These are phyloP conservation scores for Melanotaenia maccullochi DNA, from an alignment of 2,797 vertebrate species.

Conservation along the genomic window DNA sequence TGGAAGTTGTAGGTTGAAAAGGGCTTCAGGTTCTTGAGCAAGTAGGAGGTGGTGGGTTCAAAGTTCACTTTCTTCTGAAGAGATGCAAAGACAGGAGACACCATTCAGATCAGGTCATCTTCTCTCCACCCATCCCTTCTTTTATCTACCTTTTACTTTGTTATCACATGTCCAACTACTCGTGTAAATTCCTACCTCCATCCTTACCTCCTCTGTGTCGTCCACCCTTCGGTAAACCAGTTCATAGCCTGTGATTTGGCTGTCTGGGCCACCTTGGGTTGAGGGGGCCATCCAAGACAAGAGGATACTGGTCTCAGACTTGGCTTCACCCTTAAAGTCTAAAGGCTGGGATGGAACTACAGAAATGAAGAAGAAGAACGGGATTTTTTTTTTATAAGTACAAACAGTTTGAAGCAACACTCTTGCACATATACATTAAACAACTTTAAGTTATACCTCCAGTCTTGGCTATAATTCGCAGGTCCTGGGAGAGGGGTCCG, in stretches of 20 bases:
- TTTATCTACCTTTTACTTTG: background rate
- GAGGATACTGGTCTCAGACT: slow-evolving; percentile 96
- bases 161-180: background rate
- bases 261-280: slow-evolving; percentile 87
- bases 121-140: background rate
- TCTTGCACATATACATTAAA: background rate
- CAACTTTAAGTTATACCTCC: slow-evolving; percentile 86
- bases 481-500: slow-evolving; percentile 95
- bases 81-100: slow-evolving; percentile 8
- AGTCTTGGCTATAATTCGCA: slow-evolving; percentile 98
- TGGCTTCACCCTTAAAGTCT: slow-evolving; percentile 95
- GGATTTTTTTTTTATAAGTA: slow-evolving; percentile 10
- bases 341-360: slow-evolving; percentile 95
- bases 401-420: background rate
- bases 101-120: slow-evolving; percentile 14
- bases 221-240: slow-evolving; percentile 92
- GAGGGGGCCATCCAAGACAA: slow-evolving; percentile 94
- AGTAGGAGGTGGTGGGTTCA: slow-evolving; percentile 90
- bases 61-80: slow-evolving; percentile 88
- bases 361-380: slow-evolving; percentile 3
- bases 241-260: slow-evolving; percentile 94
- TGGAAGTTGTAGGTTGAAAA: slow-evolving; percentile 96
- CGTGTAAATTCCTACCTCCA: background rate
- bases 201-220: slow-evolving; percentile 90
- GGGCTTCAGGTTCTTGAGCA: slow-evolving; percentile 93